A percentile compares a stretch with the other conserved stretches of the same genome.
Evolutionary conservation across 2,888 invertebrate genomes (phyloP).

Genomic region (Didymodactylos carnosus): DNA sequence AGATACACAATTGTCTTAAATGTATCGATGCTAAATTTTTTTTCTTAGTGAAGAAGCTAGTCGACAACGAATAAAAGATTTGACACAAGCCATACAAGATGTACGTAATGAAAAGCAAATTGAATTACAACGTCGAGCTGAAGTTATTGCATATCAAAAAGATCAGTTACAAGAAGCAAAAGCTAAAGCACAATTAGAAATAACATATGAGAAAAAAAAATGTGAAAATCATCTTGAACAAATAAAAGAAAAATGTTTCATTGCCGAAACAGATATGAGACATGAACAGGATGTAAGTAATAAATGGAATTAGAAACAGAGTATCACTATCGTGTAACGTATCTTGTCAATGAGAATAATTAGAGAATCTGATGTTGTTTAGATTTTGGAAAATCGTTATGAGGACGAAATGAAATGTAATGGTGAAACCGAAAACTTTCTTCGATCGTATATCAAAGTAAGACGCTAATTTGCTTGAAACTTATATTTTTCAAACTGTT

Average conservation of each 20-base stretch:
- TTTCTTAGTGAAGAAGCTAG: constrained; percentile 3
- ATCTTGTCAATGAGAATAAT: too few relatives aligned
- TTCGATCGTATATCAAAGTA: constrained; percentile 25
- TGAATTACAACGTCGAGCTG: constrained; percentile 21
- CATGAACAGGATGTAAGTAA: background rate
- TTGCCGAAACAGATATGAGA: constrained; percentile 23
- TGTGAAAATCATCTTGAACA: constrained; percentile 31
- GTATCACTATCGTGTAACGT: too few relatives aligned
- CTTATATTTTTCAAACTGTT: background rate
- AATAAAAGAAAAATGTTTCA: constrained; percentile 27
- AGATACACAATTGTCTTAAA: too few relatives aligned
- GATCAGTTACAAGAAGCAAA: constrained; percentile 33
- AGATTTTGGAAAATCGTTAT: constrained; percentile 24
- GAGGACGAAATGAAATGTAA: constrained; percentile 32
- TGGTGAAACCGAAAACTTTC: constrained; percentile 29
- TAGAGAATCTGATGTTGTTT: constrained; percentile 7
- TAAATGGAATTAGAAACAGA: too few relatives aligned
- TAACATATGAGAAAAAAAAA: constrained; percentile 33
- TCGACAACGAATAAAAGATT: background rate
- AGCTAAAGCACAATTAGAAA: constrained; percentile 34
- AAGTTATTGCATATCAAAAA: constrained; percentile 35
- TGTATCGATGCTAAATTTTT: too few relatives aligned
- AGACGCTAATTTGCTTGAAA: background rate
- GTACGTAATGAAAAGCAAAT: constrained; percentile 1
- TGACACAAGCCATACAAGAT: constrained; percentile 1